These are phyloP conservation scores for Drosophila niveifrons DNA, from an alignment of 2,888 invertebrate species.

Conservation along the genomic window DNA sequence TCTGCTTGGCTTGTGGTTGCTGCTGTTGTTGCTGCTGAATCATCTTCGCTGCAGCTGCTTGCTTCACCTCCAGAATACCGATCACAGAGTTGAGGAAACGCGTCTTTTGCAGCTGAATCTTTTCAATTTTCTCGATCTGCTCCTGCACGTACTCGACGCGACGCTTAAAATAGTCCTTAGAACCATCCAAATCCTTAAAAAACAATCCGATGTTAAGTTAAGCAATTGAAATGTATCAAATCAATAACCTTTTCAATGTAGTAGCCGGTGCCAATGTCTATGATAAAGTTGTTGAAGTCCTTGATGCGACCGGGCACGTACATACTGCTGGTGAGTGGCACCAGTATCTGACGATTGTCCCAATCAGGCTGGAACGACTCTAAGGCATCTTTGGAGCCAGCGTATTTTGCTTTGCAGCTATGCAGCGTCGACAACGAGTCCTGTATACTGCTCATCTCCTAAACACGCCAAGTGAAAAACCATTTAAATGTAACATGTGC, in stretches of 20 bases:
- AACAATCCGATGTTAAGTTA: constrained; percentile 5
- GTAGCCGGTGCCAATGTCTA: constrained; percentile 99
- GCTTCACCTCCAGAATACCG: constrained; percentile 91
- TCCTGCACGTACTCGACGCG: constrained; percentile 96
- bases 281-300: constrained; percentile 94
- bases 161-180: constrained; percentile 96
- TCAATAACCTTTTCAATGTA: constrained; percentile 94
- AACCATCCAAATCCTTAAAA: constrained; percentile 91
- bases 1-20: constrained; percentile 39
- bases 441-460: constrained; percentile 95
- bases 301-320: constrained; percentile 96
- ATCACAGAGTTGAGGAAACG: constrained; percentile 92
- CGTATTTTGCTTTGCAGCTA: constrained; percentile 95
- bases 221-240: neutral
- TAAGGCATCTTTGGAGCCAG: constrained; percentile 93
- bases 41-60: constrained; percentile 75
- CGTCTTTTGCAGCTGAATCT: constrained; percentile 88
- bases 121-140: constrained; percentile 97
- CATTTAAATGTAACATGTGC: constrained; percentile 53
- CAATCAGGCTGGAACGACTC: constrained; percentile 91
- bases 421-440: constrained; percentile 95
- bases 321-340: constrained; percentile 98
- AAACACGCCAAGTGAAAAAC: constrained; percentile 29
- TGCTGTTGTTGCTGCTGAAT: constrained; percentile 67
- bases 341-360: constrained; percentile 94